phyloP scores from a whole-genome alignment of 2,113 vertebrate genomes.

The Hepsetus odoe region DNA sequence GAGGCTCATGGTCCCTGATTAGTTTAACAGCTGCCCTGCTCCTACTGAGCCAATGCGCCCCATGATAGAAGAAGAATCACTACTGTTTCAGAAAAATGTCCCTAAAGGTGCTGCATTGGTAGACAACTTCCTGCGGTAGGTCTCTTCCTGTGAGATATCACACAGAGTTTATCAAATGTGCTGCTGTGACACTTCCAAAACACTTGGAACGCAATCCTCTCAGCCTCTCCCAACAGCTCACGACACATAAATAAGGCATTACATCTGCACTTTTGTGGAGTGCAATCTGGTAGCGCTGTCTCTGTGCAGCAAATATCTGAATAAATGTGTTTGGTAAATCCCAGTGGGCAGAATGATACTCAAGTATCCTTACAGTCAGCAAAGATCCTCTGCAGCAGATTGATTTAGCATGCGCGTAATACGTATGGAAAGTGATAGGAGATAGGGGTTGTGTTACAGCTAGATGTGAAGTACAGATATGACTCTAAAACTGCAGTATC shows the following conservation, averaged over 20 bases:
- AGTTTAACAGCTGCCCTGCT: conserved; percentile 23
- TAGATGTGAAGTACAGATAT: not conserved
- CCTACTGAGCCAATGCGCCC: not conserved
- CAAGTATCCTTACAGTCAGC: conserved; percentile 23
- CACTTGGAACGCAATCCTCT: not conserved
- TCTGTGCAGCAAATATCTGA: not conserved
- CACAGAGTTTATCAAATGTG: not conserved
- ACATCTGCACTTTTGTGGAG: not conserved
- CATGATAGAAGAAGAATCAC: not conserved
- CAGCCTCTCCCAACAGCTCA: not conserved
- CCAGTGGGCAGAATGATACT: conserved; percentile 15
- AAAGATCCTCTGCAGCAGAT: conserved; percentile 1
- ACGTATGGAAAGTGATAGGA: not conserved
- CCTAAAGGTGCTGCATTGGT: not conserved
- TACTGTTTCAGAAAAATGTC: not conserved
- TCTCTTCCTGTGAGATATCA: not conserved
- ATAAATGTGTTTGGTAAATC: conserved; percentile 6
- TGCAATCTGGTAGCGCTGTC: not conserved
- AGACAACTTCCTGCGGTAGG: not conserved
- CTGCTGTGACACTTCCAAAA: not conserved
- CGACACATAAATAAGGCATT: not conserved
- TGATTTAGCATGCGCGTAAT: conserved; percentile 13
- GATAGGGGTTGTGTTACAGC: not conserved
- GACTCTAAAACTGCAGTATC: not conserved
- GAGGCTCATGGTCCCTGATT: conserved; percentile 4